These are phyloP conservation scores for Strigops habroptila DNA, from an alignment of 2,113 vertebrate species.

Conservation along the genomic window DNA sequence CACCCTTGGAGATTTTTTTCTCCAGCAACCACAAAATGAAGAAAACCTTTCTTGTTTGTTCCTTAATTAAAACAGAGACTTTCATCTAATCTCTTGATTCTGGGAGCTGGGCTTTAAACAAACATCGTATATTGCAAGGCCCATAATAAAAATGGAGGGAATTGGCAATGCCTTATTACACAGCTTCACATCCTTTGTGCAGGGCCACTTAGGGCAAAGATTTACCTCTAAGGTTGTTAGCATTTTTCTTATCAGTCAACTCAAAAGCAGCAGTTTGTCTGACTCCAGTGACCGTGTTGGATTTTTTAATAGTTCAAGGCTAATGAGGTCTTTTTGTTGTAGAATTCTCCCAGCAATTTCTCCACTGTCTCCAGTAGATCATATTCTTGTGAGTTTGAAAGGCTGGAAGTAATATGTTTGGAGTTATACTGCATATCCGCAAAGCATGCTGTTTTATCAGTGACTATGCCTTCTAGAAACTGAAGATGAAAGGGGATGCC, in stretches of 20 bases:
- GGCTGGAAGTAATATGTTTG: background rate
- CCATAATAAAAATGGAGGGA: background rate
- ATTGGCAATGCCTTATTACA: background rate
- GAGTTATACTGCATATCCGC: background rate
- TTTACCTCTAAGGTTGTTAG: background rate
- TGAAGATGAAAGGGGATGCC: background rate
- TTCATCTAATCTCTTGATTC: background rate
- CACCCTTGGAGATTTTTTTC: background rate
- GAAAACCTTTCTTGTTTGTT: background rate
- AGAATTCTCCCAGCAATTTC: conserved; percentile 34
- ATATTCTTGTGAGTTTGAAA: background rate
- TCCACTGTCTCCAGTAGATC: background rate
- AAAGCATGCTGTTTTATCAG: background rate
- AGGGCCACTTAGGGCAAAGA: background rate
- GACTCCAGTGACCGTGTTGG: background rate
- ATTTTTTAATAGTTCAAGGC: background rate
- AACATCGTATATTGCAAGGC: background rate
- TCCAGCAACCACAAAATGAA: background rate
- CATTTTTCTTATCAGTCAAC: conserved; percentile 35
- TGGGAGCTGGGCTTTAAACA: background rate
- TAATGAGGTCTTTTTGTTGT: conserved; percentile 48
- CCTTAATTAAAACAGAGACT: conserved; percentile 15
- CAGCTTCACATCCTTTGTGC: background rate
- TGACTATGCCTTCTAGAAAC: background rate
- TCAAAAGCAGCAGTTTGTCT: conserved; percentile 10